Conservation (phyloP, 2,888 invertebrate species). For the Noctua fimbriata region DNA sequence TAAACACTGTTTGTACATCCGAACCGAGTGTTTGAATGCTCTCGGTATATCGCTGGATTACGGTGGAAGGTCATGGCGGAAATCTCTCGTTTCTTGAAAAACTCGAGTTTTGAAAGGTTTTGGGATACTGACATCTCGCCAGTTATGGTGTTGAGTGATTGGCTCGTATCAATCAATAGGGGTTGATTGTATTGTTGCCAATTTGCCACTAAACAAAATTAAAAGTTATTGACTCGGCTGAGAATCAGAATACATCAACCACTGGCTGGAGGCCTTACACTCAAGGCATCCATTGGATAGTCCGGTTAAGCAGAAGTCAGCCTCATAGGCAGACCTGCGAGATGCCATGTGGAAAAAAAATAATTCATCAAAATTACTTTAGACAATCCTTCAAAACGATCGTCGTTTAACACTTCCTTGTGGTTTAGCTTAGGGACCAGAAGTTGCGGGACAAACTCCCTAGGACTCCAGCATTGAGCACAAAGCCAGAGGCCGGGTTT, state of each 20-base stretch:
- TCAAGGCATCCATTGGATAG: too few species aligned
- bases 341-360: too few species aligned
- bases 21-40: slow-evolving; percentile 31
- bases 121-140: not conserved
- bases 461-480: not conserved
- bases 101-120: not conserved
- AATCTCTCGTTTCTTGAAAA: not conserved
- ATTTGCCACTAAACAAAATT: not conserved
- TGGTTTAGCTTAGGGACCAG: not conserved
- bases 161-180: not conserved
- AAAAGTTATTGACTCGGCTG: not conserved
- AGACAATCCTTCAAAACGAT: not conserved
- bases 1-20: slow-evolving; percentile 57
- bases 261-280: too few species aligned
- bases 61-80: slow-evolving; percentile 46
- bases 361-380: not conserved
- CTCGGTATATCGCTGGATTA: slow-evolving; percentile 34
- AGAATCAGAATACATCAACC: not conserved
- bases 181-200: not conserved
- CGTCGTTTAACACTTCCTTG: not conserved
- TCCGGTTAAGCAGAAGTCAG: too few species aligned
- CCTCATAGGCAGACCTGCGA: too few species aligned
- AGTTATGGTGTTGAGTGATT: not conserved
- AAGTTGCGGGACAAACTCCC: not conserved
- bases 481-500: not conserved